Base-by-base conservation (phyloP, 2,113 vertebrate species). In the Siphamia tubifer region DNA sequence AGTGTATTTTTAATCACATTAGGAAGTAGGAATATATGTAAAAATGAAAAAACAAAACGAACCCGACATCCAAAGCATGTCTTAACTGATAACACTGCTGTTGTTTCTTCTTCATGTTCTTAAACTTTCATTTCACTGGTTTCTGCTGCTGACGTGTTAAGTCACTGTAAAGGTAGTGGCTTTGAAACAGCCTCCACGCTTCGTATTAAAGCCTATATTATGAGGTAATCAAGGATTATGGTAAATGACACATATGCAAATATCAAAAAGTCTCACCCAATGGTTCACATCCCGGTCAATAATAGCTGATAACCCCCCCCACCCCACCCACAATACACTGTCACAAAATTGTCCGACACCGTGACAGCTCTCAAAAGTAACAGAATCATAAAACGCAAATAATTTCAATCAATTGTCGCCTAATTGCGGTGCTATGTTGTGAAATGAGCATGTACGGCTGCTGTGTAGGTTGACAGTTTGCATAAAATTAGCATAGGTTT, bases 121-220 rank as follows among this genome's bases (percentile, higher is more conserved):
- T 68, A 86, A 85, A 90, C 85, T 68, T 87, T 86, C 87, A 83
- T 79, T 79, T 77, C 71, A 57, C 61, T 79, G 82, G 45, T 62
- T 78, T 69, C 60, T 27, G 71, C 61, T 61, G 78, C 71, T 39
- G 83, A 82, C 84, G 58, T 58, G 76, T 89, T 82, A 87, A 89
- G 83, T 86, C 89, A 67, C 83, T 68, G 68, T 78, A 81, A 76
- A 89, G 69, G 48, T 55, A n/a, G 30, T 38, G n/a, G 57, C 78
- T 85, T 87, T 84, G 71, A 86, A 77, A 73, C n/a, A 34, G 45
- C 36, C 58, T 39, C 51, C 3, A 51, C 24, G 75, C 42, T 8
- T 86, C 70, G 78, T 85, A 88, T 87, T 87, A 89, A 90, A 90
- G 84, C 81, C 87, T 87, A 87, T 88, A 89, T 91, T 87, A 85